phyloP scores from a whole-genome alignment of 2,113 vertebrate genomes.

The Xerus inauris region DNA sequence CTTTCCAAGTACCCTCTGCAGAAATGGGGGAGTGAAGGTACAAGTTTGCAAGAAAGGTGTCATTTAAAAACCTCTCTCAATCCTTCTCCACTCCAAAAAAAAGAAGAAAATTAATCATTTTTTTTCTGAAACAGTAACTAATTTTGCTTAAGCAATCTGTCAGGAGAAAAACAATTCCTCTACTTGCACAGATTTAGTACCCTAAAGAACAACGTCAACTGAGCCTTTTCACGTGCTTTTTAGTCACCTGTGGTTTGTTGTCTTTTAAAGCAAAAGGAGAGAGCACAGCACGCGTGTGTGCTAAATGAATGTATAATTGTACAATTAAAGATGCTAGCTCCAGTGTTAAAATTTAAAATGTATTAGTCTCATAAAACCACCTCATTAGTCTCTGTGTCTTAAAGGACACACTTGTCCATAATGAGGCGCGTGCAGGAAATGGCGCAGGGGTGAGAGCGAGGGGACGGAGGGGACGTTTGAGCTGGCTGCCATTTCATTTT shows the following conservation, averaged over 20 bases:
- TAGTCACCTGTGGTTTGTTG: constrained; percentile 85
- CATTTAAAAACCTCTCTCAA: background rate
- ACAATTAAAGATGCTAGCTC: constrained; percentile 86
- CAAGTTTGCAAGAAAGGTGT: constrained; percentile 50
- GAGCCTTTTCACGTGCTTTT: constrained; percentile 76
- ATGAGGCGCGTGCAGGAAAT: constrained; percentile 84
- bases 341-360: constrained; percentile 87
- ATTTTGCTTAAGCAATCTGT: constrained; percentile 78
- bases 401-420: constrained; percentile 86
- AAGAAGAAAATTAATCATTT: constrained; percentile 54
- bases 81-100: background rate
- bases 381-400: constrained; percentile 87
- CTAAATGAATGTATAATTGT: constrained; percentile 87
- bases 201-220: constrained; percentile 74
- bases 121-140: constrained; percentile 77
- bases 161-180: constrained; percentile 78
- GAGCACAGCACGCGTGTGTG: background rate
- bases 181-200: constrained; percentile 75
- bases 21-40: constrained; percentile 63
- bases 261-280: constrained; percentile 76
- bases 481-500: constrained; percentile 73
- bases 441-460: constrained; percentile 44
- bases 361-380: constrained; percentile 88
- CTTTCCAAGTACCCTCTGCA: constrained; percentile 49
- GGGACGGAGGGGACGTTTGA: constrained; percentile 55